Evolutionary conservation across 2,888 invertebrate species (phyloP).

Genomic region (Amaurobius ferox): DNA sequence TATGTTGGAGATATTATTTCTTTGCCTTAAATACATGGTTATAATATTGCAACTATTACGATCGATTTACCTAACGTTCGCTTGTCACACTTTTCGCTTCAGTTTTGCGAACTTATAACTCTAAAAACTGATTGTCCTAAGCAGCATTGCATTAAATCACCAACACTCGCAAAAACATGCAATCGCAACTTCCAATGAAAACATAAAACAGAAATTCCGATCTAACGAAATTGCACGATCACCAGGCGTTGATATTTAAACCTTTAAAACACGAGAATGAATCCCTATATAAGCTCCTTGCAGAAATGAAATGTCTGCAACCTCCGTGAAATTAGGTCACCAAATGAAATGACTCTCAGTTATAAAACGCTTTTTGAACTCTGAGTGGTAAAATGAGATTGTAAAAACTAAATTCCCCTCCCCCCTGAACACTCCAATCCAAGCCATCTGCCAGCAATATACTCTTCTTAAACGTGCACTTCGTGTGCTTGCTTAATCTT

Average conservation of each 20-base stretch:
- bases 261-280: background rate
- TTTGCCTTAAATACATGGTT: too few species aligned
- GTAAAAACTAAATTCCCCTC: conserved; percentile 27
- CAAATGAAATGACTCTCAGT: conserved; percentile 24
- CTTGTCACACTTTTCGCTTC: too few species aligned
- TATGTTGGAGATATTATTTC: too few species aligned
- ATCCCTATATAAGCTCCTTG: background rate
- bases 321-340: conserved; percentile 35
- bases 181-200: too few species aligned
- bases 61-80: too few species aligned
- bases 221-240: background rate
- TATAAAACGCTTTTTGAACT: conserved; percentile 30
- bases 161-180: too few species aligned
- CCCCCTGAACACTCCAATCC: background rate
- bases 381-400: conserved; percentile 44
- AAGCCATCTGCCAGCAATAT: conserved; percentile 41
- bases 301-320: conserved; percentile 9
- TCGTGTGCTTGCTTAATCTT: conserved; percentile 64
- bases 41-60: too few species aligned
- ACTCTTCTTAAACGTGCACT: conserved; percentile 42
- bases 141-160: too few species aligned
- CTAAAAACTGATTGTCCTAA: too few species aligned
- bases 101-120: too few species aligned
- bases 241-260: background rate
- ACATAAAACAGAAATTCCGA: background rate